These are phyloP conservation scores for Acholoe squamosa DNA, from an alignment of 2,888 invertebrate species.

Conservation along the genomic window DNA sequence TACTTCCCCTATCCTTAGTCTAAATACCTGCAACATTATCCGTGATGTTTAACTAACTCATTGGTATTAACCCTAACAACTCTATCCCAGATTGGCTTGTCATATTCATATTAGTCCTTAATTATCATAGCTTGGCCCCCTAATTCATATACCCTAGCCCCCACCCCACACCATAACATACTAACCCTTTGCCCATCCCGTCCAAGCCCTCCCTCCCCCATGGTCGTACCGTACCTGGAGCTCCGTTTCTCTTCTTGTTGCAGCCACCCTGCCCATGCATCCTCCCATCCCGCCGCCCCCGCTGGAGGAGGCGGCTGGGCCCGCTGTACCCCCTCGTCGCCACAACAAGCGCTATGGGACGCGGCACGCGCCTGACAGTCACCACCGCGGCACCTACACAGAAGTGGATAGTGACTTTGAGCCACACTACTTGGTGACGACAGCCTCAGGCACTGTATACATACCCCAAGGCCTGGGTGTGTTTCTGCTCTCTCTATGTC, in stretches of 20 bases:
- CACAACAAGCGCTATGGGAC: background rate
- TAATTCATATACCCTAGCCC: no score
- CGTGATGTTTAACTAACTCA: no score
- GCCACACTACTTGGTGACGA: slow-evolving; percentile 80
- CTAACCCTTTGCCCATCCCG: background rate
- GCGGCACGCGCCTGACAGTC: slow-evolving; percentile 26
- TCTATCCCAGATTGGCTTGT: no score
- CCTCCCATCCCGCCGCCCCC: slow-evolving; percentile 76
- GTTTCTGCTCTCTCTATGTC: slow-evolving; percentile 44
- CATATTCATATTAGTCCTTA: background rate
- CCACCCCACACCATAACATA: background rate
- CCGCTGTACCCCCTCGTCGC: slow-evolving; percentile 69
- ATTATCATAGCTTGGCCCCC: background rate
- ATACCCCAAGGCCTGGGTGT: slow-evolving; percentile 70
- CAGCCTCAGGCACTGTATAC: slow-evolving; percentile 77
- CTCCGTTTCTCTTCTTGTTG: slow-evolving; percentile 64
- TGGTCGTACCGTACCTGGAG: slow-evolving; percentile 1
- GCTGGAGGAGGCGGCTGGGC: slow-evolving; percentile 68
- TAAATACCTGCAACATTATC: no score
- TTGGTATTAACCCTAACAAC: no score
- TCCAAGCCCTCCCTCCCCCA: background rate
- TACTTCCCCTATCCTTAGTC: no score
- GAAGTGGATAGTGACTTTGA: slow-evolving; percentile 79
- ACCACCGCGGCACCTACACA: slow-evolving; percentile 71
- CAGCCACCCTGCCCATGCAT: slow-evolving; percentile 77